phyloP scores from a whole-genome alignment of 2,113 vertebrate species.

The Hydrolagus affinis region DNA sequence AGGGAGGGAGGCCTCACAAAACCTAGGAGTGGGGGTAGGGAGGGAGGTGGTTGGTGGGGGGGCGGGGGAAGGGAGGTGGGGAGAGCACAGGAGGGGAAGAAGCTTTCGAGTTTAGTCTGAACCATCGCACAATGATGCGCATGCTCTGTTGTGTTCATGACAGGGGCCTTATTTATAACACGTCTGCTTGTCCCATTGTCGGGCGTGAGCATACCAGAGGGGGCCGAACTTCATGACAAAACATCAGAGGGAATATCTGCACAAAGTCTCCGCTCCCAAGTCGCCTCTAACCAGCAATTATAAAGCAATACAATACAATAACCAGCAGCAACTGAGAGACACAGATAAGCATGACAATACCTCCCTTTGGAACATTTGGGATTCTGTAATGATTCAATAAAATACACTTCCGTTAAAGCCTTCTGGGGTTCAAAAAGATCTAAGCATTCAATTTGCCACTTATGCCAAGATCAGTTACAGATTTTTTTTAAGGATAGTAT shows the following conservation, averaged over 20 bases:
- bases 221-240: neutral
- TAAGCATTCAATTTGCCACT: neutral
- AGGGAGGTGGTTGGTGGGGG: no score
- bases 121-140: neutral
- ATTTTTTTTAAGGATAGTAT: neutral
- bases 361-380: neutral
- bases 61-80: no score
- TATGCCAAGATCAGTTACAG: neutral
- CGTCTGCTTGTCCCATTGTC: neutral
- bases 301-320: neutral
- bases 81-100: neutral
- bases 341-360: neutral
- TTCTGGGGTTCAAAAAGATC: neutral
- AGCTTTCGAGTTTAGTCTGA: neutral
- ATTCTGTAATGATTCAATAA: neutral
- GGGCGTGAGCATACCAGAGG: neutral
- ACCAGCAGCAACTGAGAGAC: neutral
- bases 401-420: neutral
- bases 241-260: neutral
- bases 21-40: neutral
- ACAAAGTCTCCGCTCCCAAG: no score
- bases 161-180: neutral
- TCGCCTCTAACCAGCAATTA: neutral
- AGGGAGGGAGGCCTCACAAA: no score
- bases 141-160: neutral